Evolutionary conservation across 2,888 invertebrate species (phyloP).

Genomic region (Rosalia funebris): DNA sequence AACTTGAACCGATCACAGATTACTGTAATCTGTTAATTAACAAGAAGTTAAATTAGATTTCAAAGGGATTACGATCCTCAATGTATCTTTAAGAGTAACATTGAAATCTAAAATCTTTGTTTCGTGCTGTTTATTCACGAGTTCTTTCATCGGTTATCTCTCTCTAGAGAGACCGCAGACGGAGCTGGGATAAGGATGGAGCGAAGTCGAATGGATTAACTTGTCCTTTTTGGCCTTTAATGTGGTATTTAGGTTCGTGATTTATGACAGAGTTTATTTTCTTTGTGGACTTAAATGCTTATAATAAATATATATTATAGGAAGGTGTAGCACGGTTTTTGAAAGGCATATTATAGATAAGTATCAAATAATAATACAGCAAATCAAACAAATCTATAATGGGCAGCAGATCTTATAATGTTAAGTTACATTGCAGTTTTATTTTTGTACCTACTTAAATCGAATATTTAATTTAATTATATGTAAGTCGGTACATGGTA

Average conservation of each 20-base stretch:
- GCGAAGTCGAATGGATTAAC: slow-evolving; percentile 37
- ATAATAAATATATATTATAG: slow-evolving; percentile 52
- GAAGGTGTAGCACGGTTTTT: slow-evolving; percentile 35
- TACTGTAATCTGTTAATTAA: slow-evolving; percentile 31
- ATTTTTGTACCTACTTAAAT: background rate
- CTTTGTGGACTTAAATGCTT: slow-evolving; percentile 53
- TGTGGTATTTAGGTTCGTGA: slow-evolving; percentile 54
- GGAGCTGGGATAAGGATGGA: background rate
- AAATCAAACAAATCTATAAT: slow-evolving; percentile 12
- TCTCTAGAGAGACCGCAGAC: background rate
- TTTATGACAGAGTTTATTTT: slow-evolving; percentile 55
- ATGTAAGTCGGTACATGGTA: no score
- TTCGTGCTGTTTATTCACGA: slow-evolving; percentile 17
- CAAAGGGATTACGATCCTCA: slow-evolving; percentile 6
- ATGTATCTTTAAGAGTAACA: slow-evolving; percentile 14
- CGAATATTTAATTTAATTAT: no score
- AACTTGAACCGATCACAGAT: slow-evolving; percentile 23
- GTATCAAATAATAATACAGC: slow-evolving; percentile 7
- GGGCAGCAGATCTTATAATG: background rate
- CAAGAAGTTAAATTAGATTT: slow-evolving; percentile 28
- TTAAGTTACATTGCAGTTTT: background rate
- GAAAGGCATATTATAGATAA: slow-evolving; percentile 12
- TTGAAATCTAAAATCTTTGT: slow-evolving; percentile 16
- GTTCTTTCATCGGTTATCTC: slow-evolving; percentile 1
- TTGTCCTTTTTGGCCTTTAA: slow-evolving; percentile 51